Evolutionary conservation across 2,888 invertebrate genomes (phyloP).

Genomic region (Deilephila porcellus): DNA sequence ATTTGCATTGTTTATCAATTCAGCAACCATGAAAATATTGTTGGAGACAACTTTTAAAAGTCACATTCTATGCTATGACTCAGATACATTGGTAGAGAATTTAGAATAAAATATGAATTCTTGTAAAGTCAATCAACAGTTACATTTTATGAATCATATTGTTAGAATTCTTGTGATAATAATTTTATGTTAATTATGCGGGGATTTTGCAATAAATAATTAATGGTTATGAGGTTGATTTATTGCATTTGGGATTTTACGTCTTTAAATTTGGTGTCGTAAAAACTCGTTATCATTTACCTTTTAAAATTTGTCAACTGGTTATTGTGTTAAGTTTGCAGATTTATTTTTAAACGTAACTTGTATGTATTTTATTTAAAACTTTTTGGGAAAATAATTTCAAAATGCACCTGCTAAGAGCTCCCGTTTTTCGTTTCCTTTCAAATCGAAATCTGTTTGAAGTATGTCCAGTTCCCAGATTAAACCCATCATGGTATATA

Average conservation of each 20-base stretch:
- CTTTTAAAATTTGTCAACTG: neutral
- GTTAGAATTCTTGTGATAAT: neutral
- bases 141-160: neutral
- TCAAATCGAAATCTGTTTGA: too few relatives aligned
- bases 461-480: too few relatives aligned
- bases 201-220: neutral
- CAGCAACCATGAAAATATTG: neutral
- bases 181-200: neutral
- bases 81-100: neutral
- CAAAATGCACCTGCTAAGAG: too few relatives aligned
- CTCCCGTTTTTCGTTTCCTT: too few relatives aligned
- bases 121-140: conserved; percentile 3
- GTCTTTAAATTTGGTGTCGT: neutral
- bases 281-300: neutral
- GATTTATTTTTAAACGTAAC: neutral
- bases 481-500: too few relatives aligned
- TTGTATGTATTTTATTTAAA: neutral
- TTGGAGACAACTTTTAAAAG: conserved; percentile 7
- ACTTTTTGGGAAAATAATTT: too few relatives aligned
- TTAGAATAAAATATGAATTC: neutral
- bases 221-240: neutral
- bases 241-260: conserved; percentile 11
- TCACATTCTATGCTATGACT: conserved; percentile 8
- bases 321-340: neutral
- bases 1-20: conserved; percentile 6